Evolutionary conservation across 2,113 vertebrate genomes (phyloP).

Genomic region (Phasianus colchicus): DNA sequence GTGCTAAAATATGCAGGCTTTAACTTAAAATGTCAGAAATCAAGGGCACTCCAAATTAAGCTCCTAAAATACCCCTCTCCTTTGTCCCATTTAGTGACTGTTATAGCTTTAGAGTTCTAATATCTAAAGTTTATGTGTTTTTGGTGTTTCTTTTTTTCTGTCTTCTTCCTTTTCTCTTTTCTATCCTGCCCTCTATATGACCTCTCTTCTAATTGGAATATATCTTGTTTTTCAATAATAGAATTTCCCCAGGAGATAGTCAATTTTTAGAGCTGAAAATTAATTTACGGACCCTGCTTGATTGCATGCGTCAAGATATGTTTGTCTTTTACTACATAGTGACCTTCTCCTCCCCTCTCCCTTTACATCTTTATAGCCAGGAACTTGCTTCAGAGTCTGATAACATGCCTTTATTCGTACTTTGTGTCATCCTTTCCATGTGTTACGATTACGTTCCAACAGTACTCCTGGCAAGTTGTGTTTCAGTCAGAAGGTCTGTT

Average conservation of each 20-base stretch:
- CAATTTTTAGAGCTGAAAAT: conserved; percentile 71
- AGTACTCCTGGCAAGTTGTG: background rate
- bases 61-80: background rate
- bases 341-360: conserved; percentile 58
- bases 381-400: conserved; percentile 17
- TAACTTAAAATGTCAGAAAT: conserved; percentile 63
- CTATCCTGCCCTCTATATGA: conserved; percentile 46
- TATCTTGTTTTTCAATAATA: conserved; percentile 74
- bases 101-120: conserved; percentile 21
- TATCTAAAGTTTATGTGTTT: background rate
- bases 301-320: conserved; percentile 61
- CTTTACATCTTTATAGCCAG: conserved; percentile 33
- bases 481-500: background rate
- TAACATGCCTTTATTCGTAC: background rate
- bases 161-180: conserved; percentile 35
- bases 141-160: background rate
- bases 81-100: conserved; percentile 15
- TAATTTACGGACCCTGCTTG: conserved; percentile 57
- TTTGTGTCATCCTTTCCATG: background rate
- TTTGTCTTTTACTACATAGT: conserved; percentile 64
- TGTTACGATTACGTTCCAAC: fast-evolving
- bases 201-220: conserved; percentile 67
- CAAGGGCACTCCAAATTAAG: conserved; percentile 61
- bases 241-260: conserved; percentile 70
- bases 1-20: conserved; percentile 54